Base-by-base conservation (phyloP, 2,797 vertebrate genomes). In the Lindbergichthys nudifrons region DNA sequence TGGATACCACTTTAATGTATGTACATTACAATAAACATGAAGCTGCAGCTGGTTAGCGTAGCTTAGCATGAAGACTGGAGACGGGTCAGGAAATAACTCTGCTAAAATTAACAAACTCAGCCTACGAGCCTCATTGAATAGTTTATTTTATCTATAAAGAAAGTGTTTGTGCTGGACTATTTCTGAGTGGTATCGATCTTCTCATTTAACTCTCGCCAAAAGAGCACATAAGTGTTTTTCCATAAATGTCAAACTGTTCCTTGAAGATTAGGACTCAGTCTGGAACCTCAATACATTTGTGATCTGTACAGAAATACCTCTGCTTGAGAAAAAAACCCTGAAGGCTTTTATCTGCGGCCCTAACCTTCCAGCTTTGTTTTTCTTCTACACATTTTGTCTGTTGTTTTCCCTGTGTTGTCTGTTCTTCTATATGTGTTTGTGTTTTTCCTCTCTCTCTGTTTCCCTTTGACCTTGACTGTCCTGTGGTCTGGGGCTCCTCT, bases 401-500 rank as follows among this genome's bases (percentile, higher is more conserved):
- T 58, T 54, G 46, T 42, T 81, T 61, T 86, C 67, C 85, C 47
- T 62, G 70, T 60, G 83, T 64, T 83, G 62, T 81, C 68, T 72
- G 18, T 80, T 12, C 58, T 30, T 84, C 65, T 88, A 0, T 87
- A 2, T 84, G 54, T 86, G 19, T 90, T 19, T 88, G 72, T 84
- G 42, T 85, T 65, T 87, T 65, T 72, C 72, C 64, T 65, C 58
- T 76, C 73, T 78, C 73, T 80, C 50, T 47, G n/a, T 75, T 70
- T 82, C 70, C 39, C 81, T 87, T 69, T 90, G 79, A 70, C 73
- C 73, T 74, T 81, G 75, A 86, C 80, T 88, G 60, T 87, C 77
- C 84, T 88, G 89, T 88, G 87, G 69, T 72, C 80, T 84, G 77
- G 71, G 70, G 82, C 83, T 88, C 80, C 78, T 91, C 79, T 89